Base-by-base conservation (phyloP, 2,113 vertebrate genomes). In the Orycteropus afer region DNA sequence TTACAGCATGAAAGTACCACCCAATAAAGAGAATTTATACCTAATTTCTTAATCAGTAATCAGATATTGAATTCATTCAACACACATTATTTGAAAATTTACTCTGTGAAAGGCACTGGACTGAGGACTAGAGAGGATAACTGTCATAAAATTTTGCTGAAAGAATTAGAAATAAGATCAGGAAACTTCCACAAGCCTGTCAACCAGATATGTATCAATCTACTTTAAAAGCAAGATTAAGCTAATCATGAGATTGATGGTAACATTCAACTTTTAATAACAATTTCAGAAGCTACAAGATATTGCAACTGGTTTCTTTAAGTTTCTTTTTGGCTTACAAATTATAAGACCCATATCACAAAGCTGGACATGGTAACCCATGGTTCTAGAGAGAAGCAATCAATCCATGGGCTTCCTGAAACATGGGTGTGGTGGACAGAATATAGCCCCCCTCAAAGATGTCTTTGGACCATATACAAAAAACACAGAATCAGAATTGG, bases 141-240 rank as follows among this genome's bases (percentile, higher is more conserved):
- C 61, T 92, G 47, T 61, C 53, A 25, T 42, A 93, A 22, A 89
- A 90, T 77, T 81, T 95, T 92, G 65, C 32, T 93, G 42, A 51
- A 94, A 83, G 69, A 93, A 85, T 92, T 93, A 95, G n/a, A 93
- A 94, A 93, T 85, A 47, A 85, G 18, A 84, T 87, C 77, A 83
- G 45, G 57, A 90, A 89, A 86, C 42, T 86, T 90, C 93, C 80
- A 65, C 23, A 93, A 94, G 22, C 17, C 80, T 83, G 51, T 27
- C 34, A 94, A 81, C 77, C 92, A 53, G 76, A 93, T 63, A 63
- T 86, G 37, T 86, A 65, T 12, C 37, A 80, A 49, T 29, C n/a
- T 81, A 87, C 45, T 37, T 61, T 80, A 90, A 91, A 91, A 67
- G 53, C 45, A 94, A 83, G 69, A 89, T 93, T 89, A 59, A 59